Evolutionary conservation across 1,140 invertebrate genomes (phyloP), one percentile per base, ranked within the genome.

Genomic region (Temnothorax curvispinosus): DNA sequence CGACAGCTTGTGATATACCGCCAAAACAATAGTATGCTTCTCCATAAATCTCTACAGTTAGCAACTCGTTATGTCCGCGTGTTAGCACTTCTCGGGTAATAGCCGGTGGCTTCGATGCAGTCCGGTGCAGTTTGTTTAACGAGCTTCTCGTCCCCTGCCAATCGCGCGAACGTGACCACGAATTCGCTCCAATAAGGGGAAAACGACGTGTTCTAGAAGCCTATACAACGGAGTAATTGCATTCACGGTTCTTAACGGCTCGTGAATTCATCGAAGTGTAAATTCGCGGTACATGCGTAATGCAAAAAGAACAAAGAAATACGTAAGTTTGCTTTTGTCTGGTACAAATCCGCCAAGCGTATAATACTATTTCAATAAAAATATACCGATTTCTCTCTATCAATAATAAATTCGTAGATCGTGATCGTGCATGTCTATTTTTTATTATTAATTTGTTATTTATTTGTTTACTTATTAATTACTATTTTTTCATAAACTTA

Each of bases 91-190:
- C 50, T 71, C 65, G 21, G 44, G 32, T 47, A 52, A 80, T 47
- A 41, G 38, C 21, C 41, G 64, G 47, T 54, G 15, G 47, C 62
- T 64, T 21, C 58, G 32, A 18, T 65, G 58, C 58, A 77, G 54
- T 18, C 62, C 44, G 32, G 76, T 65, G 27, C 78, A 88, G 64
- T 85, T 88, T 72, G 67, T 67, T 52, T 78, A 85, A 89, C 88
- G 65, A 81, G 87, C 54, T 85, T 74, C 56, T 82, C 58, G 54
- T 81, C 71, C 87, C 77, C 58, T 71, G 54, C 52, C 69, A 54
- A 47, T 56, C 38, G 78, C 35, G 65, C 50, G 50, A 50, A 72
- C 78, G 65, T 56, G 86, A 58, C 50, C 54, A 35, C 47, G 50
- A 52, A 84, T 56, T 84, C 77, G 27, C 50, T 71, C 54, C 71